Conservation (phyloP, 2,797 vertebrate genomes). For the Dromococcyx pavoninus region DNA sequence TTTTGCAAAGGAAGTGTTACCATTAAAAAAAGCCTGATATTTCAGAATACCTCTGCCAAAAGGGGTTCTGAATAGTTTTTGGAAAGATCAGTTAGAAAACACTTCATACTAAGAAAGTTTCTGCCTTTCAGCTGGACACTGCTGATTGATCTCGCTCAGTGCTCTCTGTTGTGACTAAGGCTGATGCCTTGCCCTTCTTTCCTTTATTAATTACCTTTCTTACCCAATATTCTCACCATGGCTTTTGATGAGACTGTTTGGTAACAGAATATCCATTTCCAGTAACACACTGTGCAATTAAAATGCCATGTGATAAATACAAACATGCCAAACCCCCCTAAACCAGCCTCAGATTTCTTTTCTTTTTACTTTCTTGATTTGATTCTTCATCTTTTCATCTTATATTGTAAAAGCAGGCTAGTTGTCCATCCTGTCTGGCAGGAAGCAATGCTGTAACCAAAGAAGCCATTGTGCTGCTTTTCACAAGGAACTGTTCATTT, state of each 20-base stretch:
- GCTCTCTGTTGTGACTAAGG: rapidly evolving
- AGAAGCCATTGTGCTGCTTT: background rate
- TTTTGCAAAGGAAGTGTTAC: background rate
- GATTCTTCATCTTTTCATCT: background rate
- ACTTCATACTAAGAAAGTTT: background rate
- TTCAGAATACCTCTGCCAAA: background rate
- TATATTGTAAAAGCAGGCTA: background rate
- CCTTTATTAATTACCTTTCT: background rate
- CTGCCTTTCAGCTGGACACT: background rate
- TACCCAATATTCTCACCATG: background rate
- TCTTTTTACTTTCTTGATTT: background rate
- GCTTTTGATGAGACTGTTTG: background rate
- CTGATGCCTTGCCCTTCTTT: background rate
- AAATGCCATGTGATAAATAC: background rate
- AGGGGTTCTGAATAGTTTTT: background rate
- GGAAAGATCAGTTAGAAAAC: background rate
- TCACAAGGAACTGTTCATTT: background rate
- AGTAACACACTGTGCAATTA: background rate
- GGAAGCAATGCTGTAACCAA: background rate
- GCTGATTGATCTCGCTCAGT: background rate
- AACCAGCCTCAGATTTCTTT: background rate
- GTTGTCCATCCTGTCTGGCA: background rate
- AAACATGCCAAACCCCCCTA: background rate
- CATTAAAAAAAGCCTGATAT: background rate
- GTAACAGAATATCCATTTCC: background rate